Evolutionary conservation across 2,113 vertebrate genomes (phyloP).

Genomic region (Cairina moschata): DNA sequence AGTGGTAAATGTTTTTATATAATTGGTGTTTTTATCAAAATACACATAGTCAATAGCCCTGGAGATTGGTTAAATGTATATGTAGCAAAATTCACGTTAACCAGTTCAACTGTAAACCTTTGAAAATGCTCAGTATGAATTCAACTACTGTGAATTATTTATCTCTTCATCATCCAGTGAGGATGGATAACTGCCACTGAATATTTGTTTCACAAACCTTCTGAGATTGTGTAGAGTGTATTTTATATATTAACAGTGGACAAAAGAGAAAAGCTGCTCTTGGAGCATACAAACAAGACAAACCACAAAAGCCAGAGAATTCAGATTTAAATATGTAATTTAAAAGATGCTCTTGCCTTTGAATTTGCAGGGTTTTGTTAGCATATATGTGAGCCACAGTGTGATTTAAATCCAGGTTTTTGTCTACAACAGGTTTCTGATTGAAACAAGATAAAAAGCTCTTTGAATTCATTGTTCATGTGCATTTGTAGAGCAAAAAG

Average conservation of each 20-base stretch:
- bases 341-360: slow-evolving; percentile 1
- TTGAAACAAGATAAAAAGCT: slow-evolving; percentile 37
- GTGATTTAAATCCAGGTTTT: slow-evolving; percentile 2
- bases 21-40: background rate
- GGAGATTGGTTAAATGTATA: background rate
- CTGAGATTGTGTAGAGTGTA: background rate
- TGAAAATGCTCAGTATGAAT: background rate
- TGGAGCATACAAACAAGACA: background rate
- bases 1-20: background rate
- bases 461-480: slow-evolving; percentile 26
- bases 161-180: background rate
- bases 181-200: background rate
- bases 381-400: background rate
- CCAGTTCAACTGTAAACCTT: background rate
- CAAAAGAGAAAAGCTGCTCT: background rate
- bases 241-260: background rate
- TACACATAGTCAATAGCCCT: background rate
- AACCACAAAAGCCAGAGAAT: background rate
- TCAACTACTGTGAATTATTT: background rate
- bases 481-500: slow-evolving; percentile 6
- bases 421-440: slow-evolving; percentile 28
- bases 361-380: background rate
- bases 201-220: background rate
- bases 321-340: slow-evolving; percentile 24
- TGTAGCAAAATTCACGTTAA: background rate